Evolutionary conservation across 2,888 invertebrate genomes (phyloP).

Genomic region (Unio pictorum): DNA sequence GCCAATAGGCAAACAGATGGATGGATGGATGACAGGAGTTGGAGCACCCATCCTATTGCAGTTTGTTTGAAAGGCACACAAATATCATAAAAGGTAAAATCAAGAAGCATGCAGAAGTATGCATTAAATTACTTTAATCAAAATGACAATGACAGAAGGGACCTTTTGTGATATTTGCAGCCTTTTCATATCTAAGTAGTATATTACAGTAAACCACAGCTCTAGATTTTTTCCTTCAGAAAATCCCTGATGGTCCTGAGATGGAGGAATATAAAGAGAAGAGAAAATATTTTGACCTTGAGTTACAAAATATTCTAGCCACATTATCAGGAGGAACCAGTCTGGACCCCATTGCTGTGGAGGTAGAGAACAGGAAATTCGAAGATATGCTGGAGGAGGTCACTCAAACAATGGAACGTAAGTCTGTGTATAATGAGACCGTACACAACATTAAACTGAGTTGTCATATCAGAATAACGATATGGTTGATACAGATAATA

Average conservation of each 20-base stretch:
- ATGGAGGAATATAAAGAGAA: slow-evolving; percentile 57
- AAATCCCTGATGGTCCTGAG: slow-evolving; percentile 65
- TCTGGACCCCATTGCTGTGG: slow-evolving; percentile 61
- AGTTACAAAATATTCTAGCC: slow-evolving; percentile 55
- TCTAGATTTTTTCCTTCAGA: slow-evolving; percentile 15
- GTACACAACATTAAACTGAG: not conserved
- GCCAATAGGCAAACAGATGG: too few species aligned
- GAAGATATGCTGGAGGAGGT: slow-evolving; percentile 58
- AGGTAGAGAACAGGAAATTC: slow-evolving; percentile 45
- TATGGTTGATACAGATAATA: too few species aligned
- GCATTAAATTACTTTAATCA: too few species aligned
- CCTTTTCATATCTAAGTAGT: too few species aligned
- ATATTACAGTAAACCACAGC: too few species aligned
- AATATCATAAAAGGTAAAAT: too few species aligned
- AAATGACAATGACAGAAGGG: too few species aligned
- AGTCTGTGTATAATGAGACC: slow-evolving; percentile 24
- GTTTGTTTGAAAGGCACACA: too few species aligned
- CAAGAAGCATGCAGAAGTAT: too few species aligned
- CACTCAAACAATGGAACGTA: slow-evolving; percentile 61
- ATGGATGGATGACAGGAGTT: too few species aligned
- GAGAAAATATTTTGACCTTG: slow-evolving; percentile 61
- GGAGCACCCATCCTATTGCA: too few species aligned
- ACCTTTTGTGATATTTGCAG: too few species aligned
- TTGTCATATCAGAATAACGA: not conserved
- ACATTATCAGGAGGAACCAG: slow-evolving; percentile 61